Percentiles rank a stretch among this genome's conserved stretches.
Conservation (phyloP, 2,797 vertebrate genomes). For the Rhabdomys pumilio region DNA sequence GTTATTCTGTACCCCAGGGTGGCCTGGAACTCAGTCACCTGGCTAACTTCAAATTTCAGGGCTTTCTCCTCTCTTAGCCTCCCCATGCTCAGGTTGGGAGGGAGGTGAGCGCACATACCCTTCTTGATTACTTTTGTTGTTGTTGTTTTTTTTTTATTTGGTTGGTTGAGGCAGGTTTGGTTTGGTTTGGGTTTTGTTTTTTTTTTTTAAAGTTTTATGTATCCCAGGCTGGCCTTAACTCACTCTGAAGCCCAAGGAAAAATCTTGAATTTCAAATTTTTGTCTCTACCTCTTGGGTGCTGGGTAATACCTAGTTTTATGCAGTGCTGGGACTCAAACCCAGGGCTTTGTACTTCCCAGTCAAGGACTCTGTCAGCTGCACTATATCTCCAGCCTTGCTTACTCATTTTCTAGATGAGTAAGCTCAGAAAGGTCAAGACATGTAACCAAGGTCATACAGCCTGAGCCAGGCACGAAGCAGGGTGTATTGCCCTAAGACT, state of each 20-base stretch:
- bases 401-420: background rate
- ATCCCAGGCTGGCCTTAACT: background rate
- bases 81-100: background rate
- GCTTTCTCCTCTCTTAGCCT: background rate
- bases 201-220: background rate
- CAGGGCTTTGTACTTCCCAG: background rate
- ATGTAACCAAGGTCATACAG: background rate
- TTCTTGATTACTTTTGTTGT: background rate
- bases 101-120: background rate
- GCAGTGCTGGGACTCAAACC: background rate
- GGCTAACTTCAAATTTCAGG: background rate
- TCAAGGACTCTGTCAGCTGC: background rate
- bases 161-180: background rate
- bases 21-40: background rate
- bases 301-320: background rate
- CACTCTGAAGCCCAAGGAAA: background rate
- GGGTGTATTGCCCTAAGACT: background rate
- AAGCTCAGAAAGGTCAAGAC: background rate
- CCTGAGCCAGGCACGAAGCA: background rate
- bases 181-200: background rate
- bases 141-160: no score
- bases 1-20: background rate
- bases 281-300: background rate
- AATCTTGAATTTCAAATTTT: background rate
- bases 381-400: background rate